These are phyloP conservation scores for Thysanoteuthis rhombus DNA, from an alignment of 2,888 invertebrate genomes.

Conservation along the genomic window DNA sequence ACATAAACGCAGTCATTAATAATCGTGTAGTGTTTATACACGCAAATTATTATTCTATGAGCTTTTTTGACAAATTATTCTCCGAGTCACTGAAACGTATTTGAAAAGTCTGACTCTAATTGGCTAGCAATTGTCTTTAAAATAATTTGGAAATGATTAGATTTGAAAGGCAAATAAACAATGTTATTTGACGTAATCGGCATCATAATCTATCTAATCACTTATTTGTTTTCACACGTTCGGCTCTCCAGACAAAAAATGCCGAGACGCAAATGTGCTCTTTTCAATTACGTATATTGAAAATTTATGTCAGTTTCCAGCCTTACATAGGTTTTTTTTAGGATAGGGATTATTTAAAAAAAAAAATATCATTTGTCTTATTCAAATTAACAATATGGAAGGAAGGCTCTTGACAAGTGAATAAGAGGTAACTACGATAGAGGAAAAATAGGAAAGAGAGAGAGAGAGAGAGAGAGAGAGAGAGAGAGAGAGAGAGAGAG, in stretches of 20 bases:
- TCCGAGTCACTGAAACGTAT: no score
- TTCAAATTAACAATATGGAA: neutral
- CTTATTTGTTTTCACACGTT: neutral
- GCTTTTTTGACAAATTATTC: no score
- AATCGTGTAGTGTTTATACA: no score
- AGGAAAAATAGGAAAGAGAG: neutral
- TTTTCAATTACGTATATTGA: neutral
- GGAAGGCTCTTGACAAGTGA: neutral
- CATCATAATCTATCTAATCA: neutral
- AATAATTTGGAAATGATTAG: neutral
- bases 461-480: neutral
- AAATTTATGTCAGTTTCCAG: neutral
- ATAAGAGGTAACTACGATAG: neutral
- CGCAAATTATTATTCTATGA: no score
- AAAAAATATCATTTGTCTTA: neutral
- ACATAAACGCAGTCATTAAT: no score
- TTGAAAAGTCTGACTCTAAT: no score
- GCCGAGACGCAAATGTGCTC: neutral
- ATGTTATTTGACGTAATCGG: neutral
- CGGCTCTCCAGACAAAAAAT: neutral
- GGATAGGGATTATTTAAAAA: neutral
- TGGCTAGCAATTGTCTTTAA: neutral
- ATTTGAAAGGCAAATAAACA: neutral
- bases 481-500: neutral
- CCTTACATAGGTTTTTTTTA: neutral